Conservation (phyloP, 2,113 vertebrate genomes). For the Brachyhypopomus occidentalis region DNA sequence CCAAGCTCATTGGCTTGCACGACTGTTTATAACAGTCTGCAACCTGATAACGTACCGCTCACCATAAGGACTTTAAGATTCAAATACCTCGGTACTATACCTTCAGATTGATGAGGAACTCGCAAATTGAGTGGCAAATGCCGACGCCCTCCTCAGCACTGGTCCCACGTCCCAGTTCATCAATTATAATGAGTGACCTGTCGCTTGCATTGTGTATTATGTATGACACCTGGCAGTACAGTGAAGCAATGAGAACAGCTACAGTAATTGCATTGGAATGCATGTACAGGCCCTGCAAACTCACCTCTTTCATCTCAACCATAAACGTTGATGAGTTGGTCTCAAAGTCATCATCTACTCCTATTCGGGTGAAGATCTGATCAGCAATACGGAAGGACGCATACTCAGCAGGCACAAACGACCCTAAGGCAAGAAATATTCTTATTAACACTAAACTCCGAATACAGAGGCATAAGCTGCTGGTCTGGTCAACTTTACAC, state of each 20-base stretch:
- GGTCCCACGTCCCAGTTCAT: conserved; percentile 94
- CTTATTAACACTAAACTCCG: too few species aligned
- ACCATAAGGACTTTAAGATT: not conserved
- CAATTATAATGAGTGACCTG: conserved; percentile 92
- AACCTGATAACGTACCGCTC: not conserved
- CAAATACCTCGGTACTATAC: conserved; percentile 66
- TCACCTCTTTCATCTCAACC: conserved; percentile 96
- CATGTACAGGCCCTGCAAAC: conserved; percentile 27
- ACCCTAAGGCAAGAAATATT: conserved; percentile 75
- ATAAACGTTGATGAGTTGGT: conserved; percentile 96
- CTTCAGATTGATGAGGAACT: conserved; percentile 90
- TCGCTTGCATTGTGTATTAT: conserved; percentile 92
- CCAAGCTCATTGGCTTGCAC: not conserved
- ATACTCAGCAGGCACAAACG: conserved; percentile 92
- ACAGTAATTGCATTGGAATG: not conserved
- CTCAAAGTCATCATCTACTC: conserved; percentile 96
- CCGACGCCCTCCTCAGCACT: conserved; percentile 94
- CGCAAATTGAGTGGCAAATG: conserved; percentile 90
- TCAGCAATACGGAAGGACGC: conserved; percentile 88
- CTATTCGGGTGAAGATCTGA: conserved; percentile 96
- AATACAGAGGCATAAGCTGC: too few species aligned
- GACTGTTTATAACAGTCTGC: not conserved
- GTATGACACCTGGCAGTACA: conserved; percentile 82
- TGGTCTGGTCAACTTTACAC: too few species aligned
- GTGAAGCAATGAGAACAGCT: not conserved